Percentiles rank a stretch among this genome's conserved stretches.
These are phyloP conservation scores for Poicephalus gulielmi DNA, from an alignment of 2,113 vertebrate genomes.

Conservation along the genomic window DNA sequence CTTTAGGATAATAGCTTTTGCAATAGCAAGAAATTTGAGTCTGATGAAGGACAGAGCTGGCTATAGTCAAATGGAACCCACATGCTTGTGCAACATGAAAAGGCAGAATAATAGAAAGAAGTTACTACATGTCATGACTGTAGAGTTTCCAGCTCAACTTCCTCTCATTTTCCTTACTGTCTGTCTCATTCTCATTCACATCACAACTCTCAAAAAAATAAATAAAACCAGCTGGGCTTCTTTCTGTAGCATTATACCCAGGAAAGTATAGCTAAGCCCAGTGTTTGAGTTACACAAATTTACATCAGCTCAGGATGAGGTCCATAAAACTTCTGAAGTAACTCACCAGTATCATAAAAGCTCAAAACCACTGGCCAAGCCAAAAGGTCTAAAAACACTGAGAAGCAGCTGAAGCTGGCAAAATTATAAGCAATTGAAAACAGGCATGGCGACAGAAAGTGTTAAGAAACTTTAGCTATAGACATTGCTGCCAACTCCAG, in stretches of 20 bases:
- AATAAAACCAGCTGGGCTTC: conserved; percentile 61
- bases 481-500: conserved; percentile 37
- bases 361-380: conserved; percentile 57
- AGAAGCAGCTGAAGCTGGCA: conserved; percentile 50
- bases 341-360: conserved; percentile 65
- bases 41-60: conserved; percentile 38
- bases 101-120: conserved; percentile 58
- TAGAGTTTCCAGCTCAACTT: conserved; percentile 56
- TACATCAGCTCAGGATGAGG: conserved; percentile 63
- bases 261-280: conserved; percentile 42
- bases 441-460: conserved; percentile 53
- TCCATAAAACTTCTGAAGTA: conserved; percentile 68
- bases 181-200: conserved; percentile 63
- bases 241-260: conserved; percentile 37
- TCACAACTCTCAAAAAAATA: conserved; percentile 43
- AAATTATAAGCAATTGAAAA: conserved; percentile 60
- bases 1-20: conserved; percentile 15
- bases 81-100: conserved; percentile 53
- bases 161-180: conserved; percentile 48
- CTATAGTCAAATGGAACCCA: conserved; percentile 59
- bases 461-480: conserved; percentile 57
- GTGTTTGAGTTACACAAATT: conserved; percentile 51
- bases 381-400: conserved; percentile 58
- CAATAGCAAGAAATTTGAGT: conserved; percentile 45
- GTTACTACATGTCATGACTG: conserved; percentile 59